A percentile compares a stretch with the other conserved stretches of the same genome.
phyloP scores from a whole-genome alignment of 2,888 invertebrate genomes.

The Oligia fasciuncula region DNA sequence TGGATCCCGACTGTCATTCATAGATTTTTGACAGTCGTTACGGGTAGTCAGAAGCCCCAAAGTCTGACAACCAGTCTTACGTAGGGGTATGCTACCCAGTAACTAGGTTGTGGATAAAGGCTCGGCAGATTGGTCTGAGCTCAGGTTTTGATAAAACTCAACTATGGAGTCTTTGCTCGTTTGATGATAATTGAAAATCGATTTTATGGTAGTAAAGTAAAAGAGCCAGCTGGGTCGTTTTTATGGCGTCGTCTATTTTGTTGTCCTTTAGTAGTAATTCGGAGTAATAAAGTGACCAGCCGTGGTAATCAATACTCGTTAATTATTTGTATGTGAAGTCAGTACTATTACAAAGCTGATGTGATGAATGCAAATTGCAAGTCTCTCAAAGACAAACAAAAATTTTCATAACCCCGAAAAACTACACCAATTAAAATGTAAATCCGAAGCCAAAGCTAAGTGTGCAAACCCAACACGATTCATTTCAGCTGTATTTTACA shows the following conservation, averaged over 20 bases:
- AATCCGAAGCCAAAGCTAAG: conserved; percentile 42
- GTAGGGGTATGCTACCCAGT: too few species aligned
- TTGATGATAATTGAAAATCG: neutral
- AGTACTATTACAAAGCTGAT: neutral
- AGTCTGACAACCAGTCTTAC: too few species aligned
- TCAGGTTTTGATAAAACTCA: neutral
- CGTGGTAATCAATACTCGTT: neutral
- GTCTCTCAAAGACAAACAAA: conserved; percentile 30
- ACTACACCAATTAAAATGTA: conserved; percentile 61
- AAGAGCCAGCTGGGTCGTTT: neutral
- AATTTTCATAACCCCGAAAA: conserved; percentile 49
- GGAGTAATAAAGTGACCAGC: conserved; percentile 21
- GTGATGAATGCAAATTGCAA: conserved; percentile 8
- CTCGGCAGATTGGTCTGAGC: too few species aligned
- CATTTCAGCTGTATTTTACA: conserved; percentile 62
- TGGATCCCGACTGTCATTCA: neutral
- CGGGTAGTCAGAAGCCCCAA: too few species aligned
- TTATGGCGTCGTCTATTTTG: conserved; percentile 10
- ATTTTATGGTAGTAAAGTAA: neutral
- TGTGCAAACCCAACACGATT: conserved; percentile 54
- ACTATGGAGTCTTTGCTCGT: neutral
- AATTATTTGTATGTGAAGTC: neutral
- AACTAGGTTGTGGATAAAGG: too few species aligned
- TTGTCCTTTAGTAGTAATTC: neutral
- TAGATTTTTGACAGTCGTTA: too few species aligned